A percentile compares a stretch with the other conserved stretches of the same genome.
Conservation (phyloP, 1,140 invertebrate species). For the Linepithema humile region DNA sequence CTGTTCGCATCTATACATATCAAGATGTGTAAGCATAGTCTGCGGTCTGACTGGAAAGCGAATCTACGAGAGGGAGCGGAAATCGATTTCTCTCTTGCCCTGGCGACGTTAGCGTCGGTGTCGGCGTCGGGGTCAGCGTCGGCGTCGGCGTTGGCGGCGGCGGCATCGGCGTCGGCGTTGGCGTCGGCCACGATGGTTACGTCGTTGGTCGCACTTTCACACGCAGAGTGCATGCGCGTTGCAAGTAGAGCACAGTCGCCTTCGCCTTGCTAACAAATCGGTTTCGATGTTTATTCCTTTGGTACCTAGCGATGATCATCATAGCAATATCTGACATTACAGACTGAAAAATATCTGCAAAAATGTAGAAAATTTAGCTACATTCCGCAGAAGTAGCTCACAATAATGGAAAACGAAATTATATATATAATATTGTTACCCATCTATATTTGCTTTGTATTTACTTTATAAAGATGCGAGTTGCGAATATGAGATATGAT, state of each 20-base stretch:
- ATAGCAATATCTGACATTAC: too few species aligned
- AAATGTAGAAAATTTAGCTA: too few species aligned
- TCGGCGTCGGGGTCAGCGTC: not conserved
- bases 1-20: not conserved
- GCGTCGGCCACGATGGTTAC: slow-evolving; percentile 38
- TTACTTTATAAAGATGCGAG: too few species aligned
- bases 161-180: slow-evolving; percentile 48
- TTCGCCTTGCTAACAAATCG: not conserved
- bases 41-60: not conserved
- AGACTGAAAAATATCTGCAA: too few species aligned
- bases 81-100: slow-evolving; percentile 13
- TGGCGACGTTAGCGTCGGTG: not conserved
- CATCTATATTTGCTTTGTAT: too few species aligned
- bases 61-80: not conserved
- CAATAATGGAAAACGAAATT: too few species aligned
- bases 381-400: too few species aligned
- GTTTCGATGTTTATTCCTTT: not conserved
- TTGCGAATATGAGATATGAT: too few species aligned
- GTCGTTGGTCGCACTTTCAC: not conserved
- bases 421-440: too few species aligned
- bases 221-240: slow-evolving; percentile 76
- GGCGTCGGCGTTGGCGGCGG: slow-evolving; percentile 27
- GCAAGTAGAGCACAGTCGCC: slow-evolving; percentile 64
- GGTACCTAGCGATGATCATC: too few species aligned
- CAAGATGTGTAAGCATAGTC: not conserved